These are phyloP conservation scores for Amblyopsis hoosieri DNA, from an alignment of 2,797 vertebrate genomes.

Conservation along the genomic window DNA sequence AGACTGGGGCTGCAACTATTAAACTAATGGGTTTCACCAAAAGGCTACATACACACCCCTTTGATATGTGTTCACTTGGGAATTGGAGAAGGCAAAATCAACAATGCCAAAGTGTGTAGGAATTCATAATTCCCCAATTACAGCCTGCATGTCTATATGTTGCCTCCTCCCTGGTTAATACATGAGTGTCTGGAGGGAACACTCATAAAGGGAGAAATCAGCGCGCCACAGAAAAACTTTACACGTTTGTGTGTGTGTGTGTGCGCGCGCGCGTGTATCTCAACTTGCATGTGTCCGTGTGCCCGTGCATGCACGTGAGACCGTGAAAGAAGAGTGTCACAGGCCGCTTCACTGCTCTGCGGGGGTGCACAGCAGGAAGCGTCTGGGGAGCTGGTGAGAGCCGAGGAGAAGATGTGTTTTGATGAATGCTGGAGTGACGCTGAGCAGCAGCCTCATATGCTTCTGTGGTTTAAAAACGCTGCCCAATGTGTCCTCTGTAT, in stretches of 20 bases:
- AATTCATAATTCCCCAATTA: slow-evolving; percentile 75
- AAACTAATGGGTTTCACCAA: slow-evolving; percentile 58
- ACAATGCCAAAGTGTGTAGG: slow-evolving; percentile 64
- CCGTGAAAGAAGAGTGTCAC: background rate
- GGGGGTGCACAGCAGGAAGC: background rate
- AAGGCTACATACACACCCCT: slow-evolving; percentile 54
- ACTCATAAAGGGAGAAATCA: slow-evolving; percentile 44
- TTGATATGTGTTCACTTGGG: slow-evolving; percentile 70
- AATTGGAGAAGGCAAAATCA: slow-evolving; percentile 63
- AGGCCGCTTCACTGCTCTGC: slow-evolving; percentile 11
- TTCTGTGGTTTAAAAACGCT: background rate
- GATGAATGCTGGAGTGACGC: slow-evolving; percentile 25
- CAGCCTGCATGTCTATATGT: slow-evolving; percentile 42
- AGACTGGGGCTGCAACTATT: slow-evolving; percentile 50
- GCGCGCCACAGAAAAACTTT: slow-evolving; percentile 1
- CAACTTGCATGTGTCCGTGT: slow-evolving; percentile 10
- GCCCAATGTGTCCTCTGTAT: slow-evolving; percentile 15
- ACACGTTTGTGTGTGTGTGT: slow-evolving; percentile 12
- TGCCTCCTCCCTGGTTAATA: slow-evolving; percentile 53
- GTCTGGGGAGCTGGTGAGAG: slow-evolving; percentile 22
- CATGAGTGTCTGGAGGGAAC: slow-evolving; percentile 65
- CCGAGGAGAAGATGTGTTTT: slow-evolving; percentile 50
- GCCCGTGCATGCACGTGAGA: background rate
- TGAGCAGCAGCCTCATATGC: slow-evolving; percentile 9
- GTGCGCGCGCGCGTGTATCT: slow-evolving; percentile 8